A percentile compares a stretch with the other conserved stretches of the same genome.
phyloP scores from a whole-genome alignment of 2,797 vertebrate species.

The Poecilia wingei region DNA sequence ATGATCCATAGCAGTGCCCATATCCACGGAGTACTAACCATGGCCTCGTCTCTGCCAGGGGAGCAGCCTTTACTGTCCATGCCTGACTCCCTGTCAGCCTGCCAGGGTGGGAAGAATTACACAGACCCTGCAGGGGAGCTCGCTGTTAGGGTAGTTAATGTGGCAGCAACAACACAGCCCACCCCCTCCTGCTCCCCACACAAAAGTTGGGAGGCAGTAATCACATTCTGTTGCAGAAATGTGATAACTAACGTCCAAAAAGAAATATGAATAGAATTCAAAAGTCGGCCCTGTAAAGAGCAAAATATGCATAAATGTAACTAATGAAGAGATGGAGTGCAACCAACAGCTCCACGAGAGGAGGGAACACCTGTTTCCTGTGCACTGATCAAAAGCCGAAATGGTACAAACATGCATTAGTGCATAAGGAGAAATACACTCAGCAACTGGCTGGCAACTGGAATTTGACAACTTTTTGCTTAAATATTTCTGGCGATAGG shows the following conservation, averaged over 20 bases:
- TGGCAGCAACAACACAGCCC: slow-evolving; percentile 14
- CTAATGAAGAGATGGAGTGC: not conserved
- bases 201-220: slow-evolving; percentile 1
- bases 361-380: not conserved
- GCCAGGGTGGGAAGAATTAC: slow-evolving; percentile 44
- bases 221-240: not conserved
- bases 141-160: slow-evolving; percentile 32
- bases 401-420: not conserved
- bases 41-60: slow-evolving; percentile 65
- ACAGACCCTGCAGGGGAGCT: slow-evolving; percentile 44
- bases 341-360: not conserved
- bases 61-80: slow-evolving; percentile 63
- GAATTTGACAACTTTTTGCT: too few relatives aligned
- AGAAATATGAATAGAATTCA: not conserved
- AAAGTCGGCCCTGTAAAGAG: not conserved
- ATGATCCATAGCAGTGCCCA: slow-evolving; percentile 76
- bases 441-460: too few relatives aligned
- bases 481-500: too few relatives aligned
- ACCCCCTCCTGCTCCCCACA: not conserved
- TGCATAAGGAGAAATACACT: too few relatives aligned
- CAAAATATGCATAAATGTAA: not conserved
- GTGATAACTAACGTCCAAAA: not conserved
- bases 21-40: slow-evolving; percentile 66
- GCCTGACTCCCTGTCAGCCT: slow-evolving; percentile 57
- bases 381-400: not conserved